A percentile compares a stretch with the other conserved stretches of the same genome.
Evolutionary conservation across 2,888 invertebrate species (phyloP).

Genomic region (Parapristionchus giblindavisi): DNA sequence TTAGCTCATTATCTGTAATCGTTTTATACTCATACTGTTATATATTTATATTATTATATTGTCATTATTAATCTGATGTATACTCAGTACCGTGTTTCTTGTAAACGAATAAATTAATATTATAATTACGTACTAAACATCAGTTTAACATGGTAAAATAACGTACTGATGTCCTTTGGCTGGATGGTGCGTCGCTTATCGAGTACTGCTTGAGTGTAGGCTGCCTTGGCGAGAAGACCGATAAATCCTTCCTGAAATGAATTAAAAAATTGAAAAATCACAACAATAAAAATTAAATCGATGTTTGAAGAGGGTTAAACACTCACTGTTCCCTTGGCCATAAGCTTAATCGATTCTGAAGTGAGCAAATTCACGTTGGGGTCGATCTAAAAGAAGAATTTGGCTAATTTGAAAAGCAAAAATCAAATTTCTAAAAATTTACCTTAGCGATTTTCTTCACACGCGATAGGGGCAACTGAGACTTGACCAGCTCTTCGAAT

Average conservation of each 20-base stretch:
- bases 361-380: conserved; percentile 52
- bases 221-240: conserved; percentile 52
- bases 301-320: background rate
- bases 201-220: conserved; percentile 52
- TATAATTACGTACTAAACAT: no score
- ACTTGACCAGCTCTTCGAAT: conserved; percentile 39
- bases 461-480: conserved; percentile 49
- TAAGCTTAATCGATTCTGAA: conserved; percentile 53
- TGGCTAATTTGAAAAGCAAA: background rate
- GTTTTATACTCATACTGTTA: no score
- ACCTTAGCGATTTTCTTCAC: conserved; percentile 48
- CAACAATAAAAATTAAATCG: conserved; percentile 17
- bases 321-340: conserved; percentile 55
- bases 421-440: background rate
- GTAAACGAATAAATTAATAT: no score
- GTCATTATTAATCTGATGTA: no score
- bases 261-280: no score
- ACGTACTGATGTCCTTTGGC: conserved; percentile 57
- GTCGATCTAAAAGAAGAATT: conserved; percentile 44
- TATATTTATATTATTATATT: no score
- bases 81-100: no score
- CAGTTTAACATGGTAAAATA: background rate
- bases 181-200: conserved; percentile 59
- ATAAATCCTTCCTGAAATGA: conserved; percentile 63
- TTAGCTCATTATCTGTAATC: no score